phyloP scores from a whole-genome alignment of 2,797 vertebrate species.

The Lophotriccus pileatus region DNA sequence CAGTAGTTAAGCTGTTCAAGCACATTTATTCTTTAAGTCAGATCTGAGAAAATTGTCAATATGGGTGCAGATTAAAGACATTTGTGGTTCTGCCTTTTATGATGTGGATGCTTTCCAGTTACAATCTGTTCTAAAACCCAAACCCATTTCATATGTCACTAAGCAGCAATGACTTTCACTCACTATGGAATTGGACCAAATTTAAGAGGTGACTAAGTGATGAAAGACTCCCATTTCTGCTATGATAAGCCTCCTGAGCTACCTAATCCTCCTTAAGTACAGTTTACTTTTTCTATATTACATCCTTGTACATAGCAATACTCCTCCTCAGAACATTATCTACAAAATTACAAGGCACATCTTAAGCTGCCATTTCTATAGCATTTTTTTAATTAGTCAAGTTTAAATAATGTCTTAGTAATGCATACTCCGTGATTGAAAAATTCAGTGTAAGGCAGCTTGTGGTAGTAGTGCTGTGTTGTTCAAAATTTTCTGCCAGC shows the following conservation, averaged over 20 bases:
- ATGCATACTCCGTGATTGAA: neutral
- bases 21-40: neutral
- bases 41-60: neutral
- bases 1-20: neutral
- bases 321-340: neutral
- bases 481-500: neutral
- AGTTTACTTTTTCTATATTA: constrained; percentile 1
- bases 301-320: neutral
- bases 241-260: constrained; percentile 14
- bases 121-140: constrained; percentile 24
- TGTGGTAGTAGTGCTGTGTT: neutral
- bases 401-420: constrained; percentile 19
- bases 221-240: neutral
- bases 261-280: constrained; percentile 33
- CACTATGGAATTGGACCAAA: neutral
- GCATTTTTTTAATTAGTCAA: neutral
- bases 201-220: constrained; percentile 29
- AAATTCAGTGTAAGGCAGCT: neutral
- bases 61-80: neutral
- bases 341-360: neutral
- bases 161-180: constrained; percentile 37
- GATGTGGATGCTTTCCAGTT: constrained; percentile 28
- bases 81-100: constrained; percentile 17
- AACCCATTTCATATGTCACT: constrained; percentile 46
- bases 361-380: neutral